Base-by-base conservation (phyloP, 2,888 invertebrate genomes). In the Drosophila nr. perissopoda region DNA sequence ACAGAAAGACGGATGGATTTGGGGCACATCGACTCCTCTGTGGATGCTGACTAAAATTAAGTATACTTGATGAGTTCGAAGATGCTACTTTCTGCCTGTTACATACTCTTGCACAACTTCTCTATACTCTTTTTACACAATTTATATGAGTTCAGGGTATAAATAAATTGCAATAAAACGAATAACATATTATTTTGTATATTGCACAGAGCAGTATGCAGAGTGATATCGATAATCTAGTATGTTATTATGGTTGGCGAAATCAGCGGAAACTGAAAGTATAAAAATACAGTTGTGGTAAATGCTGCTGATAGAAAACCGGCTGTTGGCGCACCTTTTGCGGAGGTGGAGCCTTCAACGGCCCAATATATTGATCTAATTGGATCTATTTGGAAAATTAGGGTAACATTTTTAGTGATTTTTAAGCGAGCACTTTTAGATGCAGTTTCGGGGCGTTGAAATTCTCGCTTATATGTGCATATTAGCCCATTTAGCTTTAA, bases 271-370 rank as follows among this genome's bases (percentile, higher is more conserved):
- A 87, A 84, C 71, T 81, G 84, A 89, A 89, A 89, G 88, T 85
- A 70, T 67, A 79, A 65, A 16, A 51, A 57, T 48, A 65, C 38
- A 21, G 18, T 53, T 49, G 58, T 34, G 60, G 52, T 65, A 67
- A 57, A 52, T 71, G 71, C 51, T 46, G 27, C 60, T 52, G 67
- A 51, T 66, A 42, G 40, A 52, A 66, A 73, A 73, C 67, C 74
- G 71, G 64, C 63, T 60, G 34, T 38, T 61, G 88, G 61, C 84
- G 75, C 84, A 81, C 84, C 84, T 74, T 59, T 63, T 83, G 85
- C 68, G 88, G 73, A 84, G 89, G 89, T 87, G 89, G 89, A 84
- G 84, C 79, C 84, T 83, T 76, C 69, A 73, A 40, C 16, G 51
- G 38, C 31, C 54, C n/a, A 70, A 63, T 53, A 66, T 59, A 63